Conservation (phyloP, 2,113 vertebrate species). For the Psephotus haematonotus region DNA sequence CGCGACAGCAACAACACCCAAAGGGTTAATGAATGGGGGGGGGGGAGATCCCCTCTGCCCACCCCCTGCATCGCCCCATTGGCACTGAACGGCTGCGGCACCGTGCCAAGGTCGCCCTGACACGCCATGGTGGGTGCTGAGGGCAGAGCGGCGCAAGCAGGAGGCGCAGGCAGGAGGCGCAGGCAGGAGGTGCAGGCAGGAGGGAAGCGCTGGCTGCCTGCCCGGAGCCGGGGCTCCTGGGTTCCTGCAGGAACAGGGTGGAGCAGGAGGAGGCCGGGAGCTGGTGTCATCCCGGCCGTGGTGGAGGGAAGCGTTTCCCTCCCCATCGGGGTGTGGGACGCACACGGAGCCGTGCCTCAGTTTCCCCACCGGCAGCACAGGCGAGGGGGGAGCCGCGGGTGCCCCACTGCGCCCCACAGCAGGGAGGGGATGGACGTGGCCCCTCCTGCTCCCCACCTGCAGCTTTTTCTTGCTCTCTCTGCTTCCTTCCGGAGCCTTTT, state of each 20-base stretch:
- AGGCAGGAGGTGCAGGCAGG: conserved; percentile 3
- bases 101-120: conserved; percentile 57
- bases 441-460: conserved; percentile 48
- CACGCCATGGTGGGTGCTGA: not conserved
- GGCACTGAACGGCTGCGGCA: not conserved
- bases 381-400: not conserved
- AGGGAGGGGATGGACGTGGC: not conserved
- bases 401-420: not conserved
- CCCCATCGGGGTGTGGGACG: not conserved
- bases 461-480: conserved; percentile 10
- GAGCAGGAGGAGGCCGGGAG: conserved; percentile 43
- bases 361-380: not conserved
- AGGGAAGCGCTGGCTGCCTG: conserved; percentile 39
- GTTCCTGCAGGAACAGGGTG: conserved; percentile 67
- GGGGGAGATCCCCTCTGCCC: not conserved
- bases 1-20: not conserved
- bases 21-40: not conserved
- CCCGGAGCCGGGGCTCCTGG: conserved; percentile 21
- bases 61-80: not conserved
- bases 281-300: conserved; percentile 29
- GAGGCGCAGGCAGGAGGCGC: not conserved
- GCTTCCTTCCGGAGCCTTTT: conserved; percentile 60
- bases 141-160: not conserved
- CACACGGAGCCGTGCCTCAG: not conserved
- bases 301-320: not conserved